phyloP scores from a whole-genome alignment of 2,113 vertebrate species.

The Oreochromis spilurus region DNA sequence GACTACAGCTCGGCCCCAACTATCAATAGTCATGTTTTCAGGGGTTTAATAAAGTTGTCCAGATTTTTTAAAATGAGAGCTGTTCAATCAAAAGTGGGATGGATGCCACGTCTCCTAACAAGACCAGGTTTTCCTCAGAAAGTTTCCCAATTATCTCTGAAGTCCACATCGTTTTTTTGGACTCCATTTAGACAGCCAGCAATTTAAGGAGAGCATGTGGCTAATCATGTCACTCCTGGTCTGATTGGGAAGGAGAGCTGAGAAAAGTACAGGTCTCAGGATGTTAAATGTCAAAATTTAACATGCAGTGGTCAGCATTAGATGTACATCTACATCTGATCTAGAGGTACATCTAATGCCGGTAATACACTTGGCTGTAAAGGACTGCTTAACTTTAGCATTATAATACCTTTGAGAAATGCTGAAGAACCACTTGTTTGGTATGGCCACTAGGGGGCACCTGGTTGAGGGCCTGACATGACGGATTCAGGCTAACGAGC shows the following conservation, averaged over 20 bases:
- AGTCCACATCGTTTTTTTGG: neutral
- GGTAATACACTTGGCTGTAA: neutral
- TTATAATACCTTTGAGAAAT: neutral
- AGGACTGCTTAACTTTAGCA: neutral
- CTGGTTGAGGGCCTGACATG: neutral
- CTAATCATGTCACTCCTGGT: neutral
- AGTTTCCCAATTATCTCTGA: neutral
- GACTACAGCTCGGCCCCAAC: neutral
- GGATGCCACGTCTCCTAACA: neutral
- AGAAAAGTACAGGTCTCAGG: neutral
- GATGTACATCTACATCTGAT: neutral
- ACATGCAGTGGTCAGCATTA: neutral
- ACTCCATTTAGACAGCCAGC: neutral
- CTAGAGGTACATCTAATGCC: neutral
- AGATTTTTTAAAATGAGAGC: neutral
- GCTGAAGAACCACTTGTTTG: neutral
- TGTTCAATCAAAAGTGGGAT: neutral
- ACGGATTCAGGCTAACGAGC: neutral
- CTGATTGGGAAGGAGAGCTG: neutral
- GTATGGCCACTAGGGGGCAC: neutral
- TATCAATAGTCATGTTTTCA: neutral
- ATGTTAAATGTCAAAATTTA: neutral
- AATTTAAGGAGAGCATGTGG: neutral
- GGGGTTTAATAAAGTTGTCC: neutral
- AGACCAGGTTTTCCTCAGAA: neutral